Base-by-base conservation (phyloP, 1,140 invertebrate species). In the Hydropsyche tenuis region DNA sequence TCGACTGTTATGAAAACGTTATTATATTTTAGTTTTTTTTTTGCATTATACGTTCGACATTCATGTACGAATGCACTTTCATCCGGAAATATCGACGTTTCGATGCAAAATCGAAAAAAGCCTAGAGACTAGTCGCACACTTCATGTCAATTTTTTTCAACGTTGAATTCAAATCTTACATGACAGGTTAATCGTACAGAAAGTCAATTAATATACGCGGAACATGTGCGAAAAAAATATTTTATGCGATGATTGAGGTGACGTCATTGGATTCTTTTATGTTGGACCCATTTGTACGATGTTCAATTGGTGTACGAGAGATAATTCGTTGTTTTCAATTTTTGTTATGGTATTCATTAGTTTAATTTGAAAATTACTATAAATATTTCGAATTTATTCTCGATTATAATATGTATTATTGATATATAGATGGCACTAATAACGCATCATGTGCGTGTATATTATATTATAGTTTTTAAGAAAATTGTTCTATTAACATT, bases 1-100 rank as follows among this genome's bases (percentile, higher is more conserved):
- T 27, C 56, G 23, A 60, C 23, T 60, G 23, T 60, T 60, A 60
- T 27, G 56, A 60, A 60, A 60, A 27, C 56, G 22, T 9, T 12
- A 56, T 23, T 22, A 56, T 56, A 22, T 20, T 51, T 60, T 60
- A 25, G 1, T 25, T 25, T 60, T 25, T 60, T 60, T 9, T 60
- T 14, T 11, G 20, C 30, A 37, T 37, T 4, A 37, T 4, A 37
- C 30, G 30, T 37, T 37, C 30, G 30, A 37, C 30, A 37, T 9
- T 37, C 48, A 9, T 60, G 20, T 60, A 9, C 56, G 56, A 60
- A 27, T 60, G 56, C 56, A 60, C 56, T 60, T 60, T 60, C 56
- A 60, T 60, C 56, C 56, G 56, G 56, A 60, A 60, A 60, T 23
- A 60, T 53, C 51, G 20, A 53, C 51, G 51, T 53, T 53, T 22